phyloP scores from a whole-genome alignment of 2,113 vertebrate genomes.

The Zosterops hypoxanthus region DNA sequence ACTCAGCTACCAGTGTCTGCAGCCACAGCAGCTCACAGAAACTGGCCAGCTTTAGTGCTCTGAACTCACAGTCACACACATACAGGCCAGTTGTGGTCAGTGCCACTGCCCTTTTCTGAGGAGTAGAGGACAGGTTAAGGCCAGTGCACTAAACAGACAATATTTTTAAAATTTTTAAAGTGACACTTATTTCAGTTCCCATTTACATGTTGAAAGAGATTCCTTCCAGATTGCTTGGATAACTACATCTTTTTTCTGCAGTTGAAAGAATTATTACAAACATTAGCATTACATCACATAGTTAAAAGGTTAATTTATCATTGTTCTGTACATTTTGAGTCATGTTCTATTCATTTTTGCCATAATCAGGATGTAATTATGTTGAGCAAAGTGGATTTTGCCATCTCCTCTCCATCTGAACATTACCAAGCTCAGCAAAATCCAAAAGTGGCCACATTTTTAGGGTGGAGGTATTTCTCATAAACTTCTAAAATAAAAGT shows the following conservation, averaged over 20 bases:
- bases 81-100: not conserved
- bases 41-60: not conserved
- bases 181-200: not conserved
- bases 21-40: not conserved
- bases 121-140: not conserved
- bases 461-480: not conserved
- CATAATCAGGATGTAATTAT: not conserved
- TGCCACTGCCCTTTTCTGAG: not conserved
- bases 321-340: not conserved
- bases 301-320: conserved; percentile 34
- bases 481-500: not conserved
- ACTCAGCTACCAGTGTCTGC: not conserved
- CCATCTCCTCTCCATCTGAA: not conserved
- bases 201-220: not conserved
- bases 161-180: not conserved
- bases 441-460: not conserved
- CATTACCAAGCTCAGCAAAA: not conserved
- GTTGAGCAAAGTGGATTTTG: conserved; percentile 18
- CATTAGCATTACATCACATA: conserved; percentile 7
- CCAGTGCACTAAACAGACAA: not conserved
- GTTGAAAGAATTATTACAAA: not conserved
- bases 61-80: not conserved
- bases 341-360: not conserved
- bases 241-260: not conserved
- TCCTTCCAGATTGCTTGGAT: not conserved